Evolutionary conservation across 2,113 vertebrate species (phyloP).

Genomic region (Tautogolabrus adspersus): DNA sequence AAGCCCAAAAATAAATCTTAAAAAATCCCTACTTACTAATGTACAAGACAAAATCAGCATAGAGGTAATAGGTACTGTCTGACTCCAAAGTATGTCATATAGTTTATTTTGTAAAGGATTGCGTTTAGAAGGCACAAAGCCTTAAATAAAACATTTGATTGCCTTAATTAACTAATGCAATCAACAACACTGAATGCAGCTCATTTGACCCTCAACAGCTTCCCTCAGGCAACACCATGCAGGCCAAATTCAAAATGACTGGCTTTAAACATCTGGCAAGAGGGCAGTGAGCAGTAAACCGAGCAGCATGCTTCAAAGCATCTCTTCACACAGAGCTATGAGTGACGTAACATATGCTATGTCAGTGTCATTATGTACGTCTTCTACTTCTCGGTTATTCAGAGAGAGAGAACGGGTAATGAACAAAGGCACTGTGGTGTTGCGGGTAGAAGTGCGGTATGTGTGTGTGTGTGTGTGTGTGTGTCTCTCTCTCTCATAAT

Average conservation of each 20-base stretch:
- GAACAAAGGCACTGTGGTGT: conserved; percentile 11
- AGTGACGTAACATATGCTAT: conserved; percentile 29
- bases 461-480: conserved; percentile 9
- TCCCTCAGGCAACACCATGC: conserved; percentile 27
- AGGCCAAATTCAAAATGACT: conserved; percentile 50
- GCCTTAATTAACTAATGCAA: conserved; percentile 16
- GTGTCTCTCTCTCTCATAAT: conserved; percentile 43
- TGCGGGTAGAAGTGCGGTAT: conserved; percentile 1
- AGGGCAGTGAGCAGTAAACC: conserved; percentile 28
- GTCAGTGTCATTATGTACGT: background rate
- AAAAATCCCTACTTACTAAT: too few species aligned
- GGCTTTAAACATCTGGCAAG: conserved; percentile 45
- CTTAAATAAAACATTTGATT: conserved; percentile 22
- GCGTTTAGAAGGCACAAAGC: conserved; percentile 5
- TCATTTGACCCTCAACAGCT: conserved; percentile 16
- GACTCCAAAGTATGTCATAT: background rate
- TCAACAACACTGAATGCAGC: conserved; percentile 30
- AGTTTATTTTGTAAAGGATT: conserved; percentile 8
- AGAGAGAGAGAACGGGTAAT: background rate
- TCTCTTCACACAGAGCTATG: conserved; percentile 35
- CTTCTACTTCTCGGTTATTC: conserved; percentile 22
- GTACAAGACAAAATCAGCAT: too few species aligned
- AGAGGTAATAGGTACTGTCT: background rate
- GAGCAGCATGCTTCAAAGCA: conserved; percentile 35
- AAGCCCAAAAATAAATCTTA: too few species aligned